Evolutionary conservation across 2,888 invertebrate genomes (phyloP).

Genomic region (Cryptus armator): DNA sequence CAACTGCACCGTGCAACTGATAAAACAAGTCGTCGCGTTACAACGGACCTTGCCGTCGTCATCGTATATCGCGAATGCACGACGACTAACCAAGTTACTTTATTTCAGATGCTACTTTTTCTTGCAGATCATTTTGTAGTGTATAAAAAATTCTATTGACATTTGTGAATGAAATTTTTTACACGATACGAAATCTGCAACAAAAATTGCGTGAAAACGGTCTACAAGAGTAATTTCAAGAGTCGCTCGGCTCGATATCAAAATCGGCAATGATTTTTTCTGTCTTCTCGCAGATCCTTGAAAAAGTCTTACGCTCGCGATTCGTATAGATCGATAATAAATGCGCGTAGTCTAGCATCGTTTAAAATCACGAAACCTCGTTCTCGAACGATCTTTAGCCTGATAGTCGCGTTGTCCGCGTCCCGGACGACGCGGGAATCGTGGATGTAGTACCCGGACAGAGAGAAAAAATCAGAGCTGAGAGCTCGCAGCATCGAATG

Average conservation of each 20-base stretch:
- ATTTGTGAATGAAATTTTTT: no score
- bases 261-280: neutral
- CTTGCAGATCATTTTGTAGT: neutral
- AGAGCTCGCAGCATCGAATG: constrained; percentile 8
- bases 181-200: no score
- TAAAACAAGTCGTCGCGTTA: constrained; percentile 58
- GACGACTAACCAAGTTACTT: neutral
- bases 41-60: constrained; percentile 39
- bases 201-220: no score
- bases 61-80: constrained; percentile 2
- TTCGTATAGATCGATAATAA: neutral
- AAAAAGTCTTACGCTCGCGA: neutral
- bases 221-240: neutral
- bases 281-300: neutral
- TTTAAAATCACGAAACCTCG: neutral
- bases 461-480: constrained; percentile 24
- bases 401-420: constrained; percentile 5
- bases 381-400: neutral
- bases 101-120: neutral
- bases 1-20: constrained; percentile 40
- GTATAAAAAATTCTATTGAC: neutral
- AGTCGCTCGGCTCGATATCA: neutral
- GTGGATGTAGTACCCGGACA: constrained; percentile 21
- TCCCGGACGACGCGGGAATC: constrained; percentile 30
- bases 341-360: neutral